These are phyloP conservation scores for Polydrusus cervinus DNA, from an alignment of 2,888 invertebrate genomes.

Conservation along the genomic window DNA sequence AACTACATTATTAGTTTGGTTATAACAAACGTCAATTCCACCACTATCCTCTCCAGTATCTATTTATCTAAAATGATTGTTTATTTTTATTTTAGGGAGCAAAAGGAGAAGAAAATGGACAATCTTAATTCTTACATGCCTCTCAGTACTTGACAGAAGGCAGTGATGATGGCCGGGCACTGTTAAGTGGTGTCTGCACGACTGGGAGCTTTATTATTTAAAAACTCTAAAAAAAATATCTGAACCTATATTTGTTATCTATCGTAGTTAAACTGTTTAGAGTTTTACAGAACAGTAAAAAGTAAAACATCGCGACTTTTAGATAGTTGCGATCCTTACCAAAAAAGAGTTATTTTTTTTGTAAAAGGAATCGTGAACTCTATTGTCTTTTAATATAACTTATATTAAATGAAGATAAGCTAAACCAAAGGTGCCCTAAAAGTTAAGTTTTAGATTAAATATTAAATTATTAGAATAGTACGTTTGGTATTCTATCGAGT, in stretches of 20 bases:
- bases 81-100: constrained; percentile 71
- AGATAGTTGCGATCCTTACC: constrained; percentile 67
- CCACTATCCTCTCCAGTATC: not conserved
- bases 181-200: constrained; percentile 62
- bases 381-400: constrained; percentile 59
- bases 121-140: constrained; percentile 87
- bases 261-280: constrained; percentile 68
- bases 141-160: constrained; percentile 82
- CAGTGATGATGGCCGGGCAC: constrained; percentile 71
- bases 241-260: constrained; percentile 68
- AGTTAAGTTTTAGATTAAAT: constrained; percentile 74
- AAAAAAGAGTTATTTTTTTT: constrained; percentile 60
- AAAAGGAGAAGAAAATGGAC: constrained; percentile 92
- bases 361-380: constrained; percentile 37
- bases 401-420: constrained; percentile 74
- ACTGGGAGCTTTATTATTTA: constrained; percentile 55
- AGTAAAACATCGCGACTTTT: constrained; percentile 64
- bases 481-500: constrained; percentile 34
- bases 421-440: constrained; percentile 92
- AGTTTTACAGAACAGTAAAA: constrained; percentile 64
- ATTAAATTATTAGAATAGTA: constrained; percentile 47
- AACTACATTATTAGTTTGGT: not conserved
- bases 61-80: too few relatives aligned
- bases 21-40: not conserved
- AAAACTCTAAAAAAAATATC: constrained; percentile 59